Evolutionary conservation across 1,140 invertebrate species (phyloP).

Genomic region (Solen grandis): DNA sequence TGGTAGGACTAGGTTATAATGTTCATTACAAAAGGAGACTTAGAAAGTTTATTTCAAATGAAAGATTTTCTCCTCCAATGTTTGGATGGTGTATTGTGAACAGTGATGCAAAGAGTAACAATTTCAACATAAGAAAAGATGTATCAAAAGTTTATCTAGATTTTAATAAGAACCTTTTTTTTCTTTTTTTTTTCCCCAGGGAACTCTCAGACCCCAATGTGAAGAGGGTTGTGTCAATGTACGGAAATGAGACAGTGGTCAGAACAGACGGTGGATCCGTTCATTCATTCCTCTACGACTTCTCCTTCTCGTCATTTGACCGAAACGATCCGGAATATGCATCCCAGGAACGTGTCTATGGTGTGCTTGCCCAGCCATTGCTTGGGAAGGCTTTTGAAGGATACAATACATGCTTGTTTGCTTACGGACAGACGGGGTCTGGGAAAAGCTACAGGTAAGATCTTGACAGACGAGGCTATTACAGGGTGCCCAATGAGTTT

Average conservation of each 20-base stretch:
- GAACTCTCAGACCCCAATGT: constrained; percentile 82
- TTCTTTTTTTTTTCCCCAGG: constrained; percentile 67
- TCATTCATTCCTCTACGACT: constrained; percentile 84
- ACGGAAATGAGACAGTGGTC: constrained; percentile 82
- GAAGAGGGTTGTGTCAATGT: constrained; percentile 83
- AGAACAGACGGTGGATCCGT: constrained; percentile 80
- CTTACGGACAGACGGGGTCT: constrained; percentile 97
- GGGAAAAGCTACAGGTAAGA: constrained; percentile 89
- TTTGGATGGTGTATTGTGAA: too few relatives aligned
- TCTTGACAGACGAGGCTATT: neutral
- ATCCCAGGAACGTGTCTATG: constrained; percentile 77
- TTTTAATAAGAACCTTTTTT: too few relatives aligned
- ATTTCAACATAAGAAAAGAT: too few relatives aligned
- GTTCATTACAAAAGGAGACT: too few relatives aligned
- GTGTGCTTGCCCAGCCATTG: constrained; percentile 76
- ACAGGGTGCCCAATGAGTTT: too few relatives aligned
- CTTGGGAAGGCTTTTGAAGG: constrained; percentile 80
- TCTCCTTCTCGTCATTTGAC: constrained; percentile 84
- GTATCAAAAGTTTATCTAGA: too few relatives aligned
- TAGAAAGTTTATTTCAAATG: too few relatives aligned
- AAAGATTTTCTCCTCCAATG: too few relatives aligned
- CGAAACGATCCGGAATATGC: constrained; percentile 68
- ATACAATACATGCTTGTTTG: constrained; percentile 88
- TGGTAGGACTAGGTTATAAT: too few relatives aligned
- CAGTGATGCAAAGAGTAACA: too few relatives aligned